phyloP scores from a whole-genome alignment of 2,888 invertebrate genomes.

The Sinodicranocentrus sp. region DNA sequence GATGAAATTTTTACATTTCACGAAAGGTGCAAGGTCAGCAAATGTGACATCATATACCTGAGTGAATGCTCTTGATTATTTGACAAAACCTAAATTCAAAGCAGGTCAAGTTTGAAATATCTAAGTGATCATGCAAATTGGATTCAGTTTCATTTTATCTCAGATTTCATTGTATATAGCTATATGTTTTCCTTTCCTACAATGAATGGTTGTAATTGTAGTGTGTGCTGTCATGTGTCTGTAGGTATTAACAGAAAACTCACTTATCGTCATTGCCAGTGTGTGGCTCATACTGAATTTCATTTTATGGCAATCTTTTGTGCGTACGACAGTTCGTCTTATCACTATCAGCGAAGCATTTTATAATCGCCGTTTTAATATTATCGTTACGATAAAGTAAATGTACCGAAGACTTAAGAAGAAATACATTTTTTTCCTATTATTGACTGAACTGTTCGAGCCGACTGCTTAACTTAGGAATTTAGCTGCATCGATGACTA shows the following conservation, averaged over 20 bases:
- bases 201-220: too few relatives aligned
- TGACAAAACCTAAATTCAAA: slow-evolving; percentile 1
- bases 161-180: neutral
- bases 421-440: too few relatives aligned
- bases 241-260: neutral
- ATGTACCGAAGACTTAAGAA: too few relatives aligned
- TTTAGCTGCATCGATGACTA: too few relatives aligned
- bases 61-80: neutral
- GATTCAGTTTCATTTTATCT: neutral
- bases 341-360: slow-evolving; percentile 2
- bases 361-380: neutral
- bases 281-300: neutral
- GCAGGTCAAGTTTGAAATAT: slow-evolving; percentile 33
- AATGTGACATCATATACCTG: too few relatives aligned
- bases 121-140: slow-evolving; percentile 8
- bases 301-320: slow-evolving; percentile 6
- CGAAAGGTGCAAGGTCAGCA: neutral
- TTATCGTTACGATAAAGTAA: too few relatives aligned
- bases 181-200: neutral
- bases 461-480: too few relatives aligned
- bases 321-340: neutral
- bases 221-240: neutral
- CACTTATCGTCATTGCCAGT: neutral
- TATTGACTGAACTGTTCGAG: too few relatives aligned
- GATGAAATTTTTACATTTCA: too few relatives aligned